Base-by-base conservation (phyloP, 2,888 invertebrate species). In the Plebejus anna region DNA sequence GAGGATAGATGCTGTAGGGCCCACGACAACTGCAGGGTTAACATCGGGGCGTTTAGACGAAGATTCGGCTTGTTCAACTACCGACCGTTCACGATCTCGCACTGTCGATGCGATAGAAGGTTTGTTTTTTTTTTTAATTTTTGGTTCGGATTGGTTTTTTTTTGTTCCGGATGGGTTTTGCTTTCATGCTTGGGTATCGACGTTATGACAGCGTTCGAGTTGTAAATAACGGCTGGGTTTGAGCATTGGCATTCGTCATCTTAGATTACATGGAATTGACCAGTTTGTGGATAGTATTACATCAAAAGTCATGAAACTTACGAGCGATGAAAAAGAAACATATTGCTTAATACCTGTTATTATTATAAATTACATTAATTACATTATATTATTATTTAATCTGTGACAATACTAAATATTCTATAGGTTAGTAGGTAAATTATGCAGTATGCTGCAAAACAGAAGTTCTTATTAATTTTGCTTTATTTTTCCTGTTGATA, bases 81-180 rank as follows among this genome's bases (percentile, higher is more conserved):
- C 86, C 92, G 95, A 80, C 96, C 96, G 80, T 96, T 95, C 89
- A 96, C 97, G 57, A 91, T 97, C 80, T 96, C 96, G 85, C 96
- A 96, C 87, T 97, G 97, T 90, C 94, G 94, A 81, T 97, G 97
- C 88, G 97, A 97, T 90, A 94, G 95, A 91, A 96, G 96, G 97
- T 97, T 94, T 89, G 94, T 89, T 86, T 81, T 80, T 81, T 80
- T 81, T 83, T 82, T 84, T 81, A 79, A 73, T 78, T 76, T 78
- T 81, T 81, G 59, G 72, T 51, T 2, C 11, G 51, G 51, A 13
- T 13, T 11, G 66, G 70, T 51, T 51, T 51, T 51, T 51, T 42
- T 42, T 42, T 42, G 16, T 61, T 72, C 51, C 32, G 70, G 75
- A 70, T 72, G 59, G 70, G 76, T 80, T 77, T 36, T 75, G 77